Percentiles rank a stretch among this genome's conserved stretches.
Evolutionary conservation across 2,797 vertebrate genomes (phyloP).

Genomic region (Crypturellus tataupa): DNA sequence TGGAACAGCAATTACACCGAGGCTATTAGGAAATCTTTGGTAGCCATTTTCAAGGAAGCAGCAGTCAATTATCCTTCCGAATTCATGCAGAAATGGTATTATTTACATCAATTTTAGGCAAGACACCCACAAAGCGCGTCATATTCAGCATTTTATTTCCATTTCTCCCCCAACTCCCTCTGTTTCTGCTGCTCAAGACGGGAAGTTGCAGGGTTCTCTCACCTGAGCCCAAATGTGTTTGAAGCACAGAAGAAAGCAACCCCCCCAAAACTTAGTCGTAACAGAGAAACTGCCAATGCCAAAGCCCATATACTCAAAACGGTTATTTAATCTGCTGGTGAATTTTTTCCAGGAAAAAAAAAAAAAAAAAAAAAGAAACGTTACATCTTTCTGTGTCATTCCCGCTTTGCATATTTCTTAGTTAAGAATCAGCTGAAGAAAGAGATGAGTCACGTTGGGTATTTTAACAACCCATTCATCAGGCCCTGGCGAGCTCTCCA

Average conservation of each 20-base stretch:
- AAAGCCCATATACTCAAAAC: fast-evolving
- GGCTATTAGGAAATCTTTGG: slow-evolving; percentile 33
- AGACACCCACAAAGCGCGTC: slow-evolving; percentile 37
- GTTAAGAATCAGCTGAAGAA: neutral
- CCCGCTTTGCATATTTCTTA: fast-evolving
- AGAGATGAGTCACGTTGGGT: fast-evolving
- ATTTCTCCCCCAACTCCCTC: neutral
- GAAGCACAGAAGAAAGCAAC: neutral
- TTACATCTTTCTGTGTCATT: fast-evolving
- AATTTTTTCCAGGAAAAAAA: neutral
- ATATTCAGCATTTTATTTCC: neutral
- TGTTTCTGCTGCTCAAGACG: neutral
- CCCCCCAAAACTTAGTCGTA: neutral
- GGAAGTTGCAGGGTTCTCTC: neutral
- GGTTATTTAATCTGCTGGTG: fast-evolving
- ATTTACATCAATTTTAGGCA: slow-evolving; percentile 44
- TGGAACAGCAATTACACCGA: slow-evolving; percentile 40
- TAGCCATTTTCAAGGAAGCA: slow-evolving; percentile 57
- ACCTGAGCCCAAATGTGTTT: neutral
- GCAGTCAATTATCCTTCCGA: slow-evolving; percentile 61
- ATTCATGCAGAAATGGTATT: slow-evolving; percentile 57
- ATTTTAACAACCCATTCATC: no score
- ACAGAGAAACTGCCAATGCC: neutral
- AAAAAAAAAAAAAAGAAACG: no score
- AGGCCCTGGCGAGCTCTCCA: neutral